Base-by-base conservation (phyloP, 53 echinoderm and acorn worm species). In the Actinopyga echinites region DNA sequence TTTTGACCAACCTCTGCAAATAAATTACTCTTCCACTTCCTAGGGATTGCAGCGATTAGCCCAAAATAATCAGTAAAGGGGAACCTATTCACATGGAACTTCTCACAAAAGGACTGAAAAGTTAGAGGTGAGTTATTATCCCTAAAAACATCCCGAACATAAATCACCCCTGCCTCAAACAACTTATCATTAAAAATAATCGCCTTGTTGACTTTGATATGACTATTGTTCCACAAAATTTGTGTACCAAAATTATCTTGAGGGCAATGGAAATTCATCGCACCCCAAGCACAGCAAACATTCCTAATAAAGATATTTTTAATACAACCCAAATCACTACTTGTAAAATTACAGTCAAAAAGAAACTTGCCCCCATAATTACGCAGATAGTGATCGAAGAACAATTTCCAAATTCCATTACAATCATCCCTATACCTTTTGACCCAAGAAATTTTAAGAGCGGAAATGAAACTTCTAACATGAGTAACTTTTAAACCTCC, bases 11-110 rank as follows among this genome's bases (percentile, higher is more conserved):
- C n/a, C n/a, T n/a, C n/a, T n/a, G n/a, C n/a, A n/a, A n/a, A n/a
- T n/a, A n/a, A n/a, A n/a, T n/a, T n/a, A n/a, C n/a, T 54, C 19
- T 54, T 54, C 55, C 55, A 10, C 10, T 54, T 19, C 19, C 19
- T 54, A 12, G 10, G 10, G 10, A 12, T 10, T 54, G 55, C 10
- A 19, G 55, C 10, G 19, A 54, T 54, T 19, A 54, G 10, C 19
- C 61, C 61, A 60, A 60, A 60, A 10, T 60, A 60, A 60, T 60
- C 61, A 60, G 8, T 60, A 60, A 7, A 60, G 61, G 61, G 61
- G 21, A 60, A 60, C 21, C 61, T 60, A 10, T 60, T 60, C 21
- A 60, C 8, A 60, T 60, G 8, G 61, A 10, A 60, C 21, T 60
- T 7, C 25, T 20, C 21, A 60, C 61, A 60, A 60, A 60, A 60